Conservation (phyloP, 1,140 invertebrate genomes). For the Ceratitis capitata region DNA sequence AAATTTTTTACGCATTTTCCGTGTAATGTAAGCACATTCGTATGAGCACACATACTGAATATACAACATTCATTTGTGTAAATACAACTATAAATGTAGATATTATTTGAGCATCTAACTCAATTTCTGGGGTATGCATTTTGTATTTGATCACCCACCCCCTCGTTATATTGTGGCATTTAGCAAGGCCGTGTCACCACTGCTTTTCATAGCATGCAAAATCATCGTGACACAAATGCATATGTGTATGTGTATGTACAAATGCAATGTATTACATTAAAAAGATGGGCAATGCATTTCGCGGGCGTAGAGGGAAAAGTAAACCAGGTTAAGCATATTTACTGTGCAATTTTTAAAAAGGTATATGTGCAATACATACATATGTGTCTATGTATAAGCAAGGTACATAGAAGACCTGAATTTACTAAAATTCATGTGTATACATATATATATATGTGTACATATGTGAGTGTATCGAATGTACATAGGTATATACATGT, state of each 20-base stretch:
- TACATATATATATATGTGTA: not conserved
- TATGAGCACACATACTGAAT: no score
- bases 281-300: no score
- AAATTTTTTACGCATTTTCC: no score
- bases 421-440: not conserved
- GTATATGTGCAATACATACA: not conserved
- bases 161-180: not conserved
- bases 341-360: conserved; percentile 29
- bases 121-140: no score
- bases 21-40: no score
- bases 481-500: not conserved
- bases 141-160: not conserved
- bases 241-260: no score
- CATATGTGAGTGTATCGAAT: not conserved
- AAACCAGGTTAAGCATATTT: conserved; percentile 40
- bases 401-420: no score
- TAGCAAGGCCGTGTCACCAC: conserved; percentile 15
- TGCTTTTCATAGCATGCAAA: not conserved
- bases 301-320: not conserved
- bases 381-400: no score
- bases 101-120: not conserved
- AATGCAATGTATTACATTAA: no score
- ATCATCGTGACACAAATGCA: not conserved
- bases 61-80: not conserved
- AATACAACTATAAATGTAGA: not conserved